Evolutionary conservation across 2,888 invertebrate species (phyloP), one percentile per base, ranked within the genome.

Genomic region (Graphium colonna): DNA sequence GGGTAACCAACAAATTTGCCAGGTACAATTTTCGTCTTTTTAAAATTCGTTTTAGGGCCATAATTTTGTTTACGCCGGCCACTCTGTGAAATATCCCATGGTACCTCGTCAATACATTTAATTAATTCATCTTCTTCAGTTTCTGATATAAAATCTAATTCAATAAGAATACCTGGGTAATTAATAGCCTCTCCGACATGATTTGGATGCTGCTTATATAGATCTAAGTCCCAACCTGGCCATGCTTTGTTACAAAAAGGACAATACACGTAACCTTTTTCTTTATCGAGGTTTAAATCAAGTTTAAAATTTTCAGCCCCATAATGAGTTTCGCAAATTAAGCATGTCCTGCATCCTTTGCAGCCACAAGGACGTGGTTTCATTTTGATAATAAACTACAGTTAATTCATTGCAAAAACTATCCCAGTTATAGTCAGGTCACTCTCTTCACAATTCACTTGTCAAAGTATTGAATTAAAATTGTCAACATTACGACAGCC

Each of bases 11-110:
- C 82, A 74, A 98, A 99, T n/a, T 89, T 79, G 0, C 95, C 96
- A 13, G 92, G 64, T 56, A 92, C 93, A 5, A 98, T 80, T 79
- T 96, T 98, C 65, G 93, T 93, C 79, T 96, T 97, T 75, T 98
- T 99, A 77, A 99, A 99, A 82, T 99, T 99, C 8, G 98, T 97
- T 85, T 98, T 98, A 0, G 99, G 99, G 0, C 99, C 99, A 82
- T 94, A 99, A 80, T 99, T 99, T 92, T 98, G 98, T 79, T 99
- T 99, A 54, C 97, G 92, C 49, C 99, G 91, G 0, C 99, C 99
- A 77, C 98, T 98, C 79, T 99, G 99, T 0, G 99, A 99, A 33
- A 91, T 87, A 62, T 95, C 94, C 98, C 99, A 99, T 0, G 95
- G 93, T 59, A 95, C 88, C 56, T 89, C 83, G 73, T 98, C 97